phyloP scores from a whole-genome alignment of 2,888 invertebrate genomes.

The Chymomyza fuscimana region DNA sequence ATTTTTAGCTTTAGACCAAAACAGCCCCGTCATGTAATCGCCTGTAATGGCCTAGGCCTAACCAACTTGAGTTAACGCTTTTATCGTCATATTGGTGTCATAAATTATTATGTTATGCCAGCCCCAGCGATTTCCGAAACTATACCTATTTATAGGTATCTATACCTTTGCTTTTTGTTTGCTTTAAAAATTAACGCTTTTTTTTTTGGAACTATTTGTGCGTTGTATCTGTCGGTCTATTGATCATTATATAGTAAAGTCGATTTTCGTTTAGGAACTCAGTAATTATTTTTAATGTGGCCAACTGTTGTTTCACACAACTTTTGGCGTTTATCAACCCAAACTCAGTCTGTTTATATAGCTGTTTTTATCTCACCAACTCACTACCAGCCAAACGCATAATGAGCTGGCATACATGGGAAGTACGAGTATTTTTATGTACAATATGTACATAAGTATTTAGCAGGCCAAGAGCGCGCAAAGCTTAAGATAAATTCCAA shows the following conservation, averaged over 20 bases:
- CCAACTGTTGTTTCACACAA: constrained; percentile 62
- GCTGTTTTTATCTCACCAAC: constrained; percentile 57
- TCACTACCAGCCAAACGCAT: constrained; percentile 15
- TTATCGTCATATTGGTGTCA: constrained; percentile 45
- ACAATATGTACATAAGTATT: constrained; percentile 23
- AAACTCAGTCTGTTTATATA: constrained; percentile 48
- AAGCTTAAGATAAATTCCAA: constrained; percentile 43
- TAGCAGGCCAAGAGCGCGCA: constrained; percentile 27
- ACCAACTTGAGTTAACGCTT: constrained; percentile 32
- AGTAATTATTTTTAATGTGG: constrained; percentile 52
- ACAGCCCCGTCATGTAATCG: constrained; percentile 59
- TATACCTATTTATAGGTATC: not conserved
- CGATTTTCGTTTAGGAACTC: not conserved
- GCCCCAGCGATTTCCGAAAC: not conserved
- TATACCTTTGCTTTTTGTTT: constrained; percentile 28
- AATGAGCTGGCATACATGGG: constrained; percentile 18
- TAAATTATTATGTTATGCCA: constrained; percentile 57
- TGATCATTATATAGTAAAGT: constrained; percentile 59
- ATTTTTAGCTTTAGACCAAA: constrained; percentile 47
- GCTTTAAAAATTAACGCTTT: constrained; percentile 66
- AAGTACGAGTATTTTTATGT: constrained; percentile 9
- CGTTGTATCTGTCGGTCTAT: constrained; percentile 42
- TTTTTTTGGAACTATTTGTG: constrained; percentile 21
- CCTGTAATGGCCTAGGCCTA: constrained; percentile 36
- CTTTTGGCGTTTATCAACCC: constrained; percentile 62